These are phyloP conservation scores for Drosophila sp. DNA, from an alignment of 1,140 invertebrate genomes.

Conservation along the genomic window DNA sequence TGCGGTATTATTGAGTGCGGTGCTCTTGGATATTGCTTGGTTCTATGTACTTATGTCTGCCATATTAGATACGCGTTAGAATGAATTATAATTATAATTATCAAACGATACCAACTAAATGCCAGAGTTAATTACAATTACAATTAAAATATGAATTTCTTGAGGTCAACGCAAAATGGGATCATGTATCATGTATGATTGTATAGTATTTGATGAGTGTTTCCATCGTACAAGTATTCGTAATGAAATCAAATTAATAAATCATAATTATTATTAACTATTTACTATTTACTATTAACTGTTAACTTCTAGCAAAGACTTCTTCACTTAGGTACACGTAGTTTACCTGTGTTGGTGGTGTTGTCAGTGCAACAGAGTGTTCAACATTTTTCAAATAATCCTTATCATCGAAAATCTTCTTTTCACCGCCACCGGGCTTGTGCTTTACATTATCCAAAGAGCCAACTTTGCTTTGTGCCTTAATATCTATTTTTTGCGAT, in stretches of 20 bases:
- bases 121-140: conserved; percentile 53
- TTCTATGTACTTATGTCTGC: not conserved
- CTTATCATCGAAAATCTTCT: conserved; percentile 97
- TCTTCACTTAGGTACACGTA: conserved; percentile 61
- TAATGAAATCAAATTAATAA: conserved; percentile 54
- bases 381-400: conserved; percentile 92
- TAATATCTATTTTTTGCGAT: conserved; percentile 93
- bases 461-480: conserved; percentile 94
- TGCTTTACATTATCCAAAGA: conserved; percentile 97
- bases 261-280: conserved; percentile 39
- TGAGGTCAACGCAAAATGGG: conserved; percentile 76
- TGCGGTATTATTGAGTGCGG: conserved; percentile 41
- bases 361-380: conserved; percentile 84
- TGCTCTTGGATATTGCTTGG: conserved; percentile 53
- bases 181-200: conserved; percentile 34
- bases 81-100: too few relatives aligned
- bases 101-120: conserved; percentile 50
- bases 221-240: conserved; percentile 23
- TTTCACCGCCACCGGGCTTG: conserved; percentile 96
- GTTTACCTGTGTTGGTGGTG: conserved; percentile 85
- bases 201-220: conserved; percentile 1
- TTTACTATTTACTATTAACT: too few relatives aligned
- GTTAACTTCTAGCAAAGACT: conserved; percentile 8
- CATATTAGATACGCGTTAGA: conserved; percentile 21
- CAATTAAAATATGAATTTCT: conserved; percentile 73